Evolutionary conservation across 2,888 invertebrate species (phyloP), one percentile per base, ranked within the genome.

Genomic region (Xanthorhoe designata): DNA sequence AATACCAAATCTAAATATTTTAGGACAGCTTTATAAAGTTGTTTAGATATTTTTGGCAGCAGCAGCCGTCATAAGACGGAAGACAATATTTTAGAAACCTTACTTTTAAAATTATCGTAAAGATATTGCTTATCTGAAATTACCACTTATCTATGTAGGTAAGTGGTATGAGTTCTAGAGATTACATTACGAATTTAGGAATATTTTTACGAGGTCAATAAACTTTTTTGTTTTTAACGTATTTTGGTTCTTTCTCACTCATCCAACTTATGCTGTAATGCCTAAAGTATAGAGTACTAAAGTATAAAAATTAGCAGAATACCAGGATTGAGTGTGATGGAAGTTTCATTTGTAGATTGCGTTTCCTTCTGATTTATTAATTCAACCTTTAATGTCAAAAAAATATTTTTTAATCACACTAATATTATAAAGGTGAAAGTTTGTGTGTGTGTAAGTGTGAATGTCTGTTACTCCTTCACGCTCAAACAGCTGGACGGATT

Each of bases 81-180:
- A 17, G 17, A 7, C 47, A 2, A 13, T 6, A 17, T 17, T 8
- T 15, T 17, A 47, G 17, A 17, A 47, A 47, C 15, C 15, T 6
- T 7, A 17, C 15, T 17, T 17, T 47, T 47, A 17, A 45, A 38
- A 45, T 45, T 47, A 15, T 47, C 47, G 15, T 17, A 8, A 17
- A 47, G 47, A 47, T 47, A 47, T 17, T 47, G 47, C 47, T 47
- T 47, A 47, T 47, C 47, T 47, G 1, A 17, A 17, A 15, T 47
- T 47, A 17, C 2, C 47, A 17, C 47, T 47, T 47, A 17, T 47
- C 47, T 47, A 17, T 42, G 13, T 13, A 13, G 38, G 38, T 42
- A 42, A 8, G 17, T 47, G 47, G 47, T 17, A 17, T 47, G 47
- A 47, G 17, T 47, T 47, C 47, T 47, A 17, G 17, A 47, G 47